Base-by-base conservation (phyloP, 2,888 invertebrate species). In the Lycocerus yunnanus region DNA sequence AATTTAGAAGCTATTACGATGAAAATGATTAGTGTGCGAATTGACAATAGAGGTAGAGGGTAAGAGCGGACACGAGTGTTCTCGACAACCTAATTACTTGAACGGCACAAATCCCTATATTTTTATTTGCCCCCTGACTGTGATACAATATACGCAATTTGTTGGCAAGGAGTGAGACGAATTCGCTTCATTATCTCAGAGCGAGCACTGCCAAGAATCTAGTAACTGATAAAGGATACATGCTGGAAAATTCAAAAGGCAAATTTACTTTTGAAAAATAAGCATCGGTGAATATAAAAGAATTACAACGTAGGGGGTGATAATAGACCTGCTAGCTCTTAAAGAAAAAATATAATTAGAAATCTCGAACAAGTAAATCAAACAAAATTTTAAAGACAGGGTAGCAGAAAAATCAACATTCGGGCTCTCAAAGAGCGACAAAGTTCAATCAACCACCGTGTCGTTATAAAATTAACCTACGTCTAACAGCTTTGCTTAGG, bases 31-130 rank as follows among this genome's bases (percentile, higher is more conserved):
- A 75, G 72, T 73, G 70, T 61, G 75, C 68, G 67, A 65, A 71
- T 66, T 69, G 72, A 76, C 77, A 74, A 73, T 77, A 68, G 70
- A 60, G 68, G 58, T 21, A 15, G 63, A 71, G 73, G 74, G 72
- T 74, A 20, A 15, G 61, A 71, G 61, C 72, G 73, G 72, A 74
- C 76, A 74, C 66, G 88, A 87, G 88, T 89, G 89, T 88, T 88
- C 85, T 84, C 87, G 89, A 89, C 89, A 89, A 88, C 87, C 88
- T 89, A 89, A 89, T 89, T 89, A 88, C 87, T 81, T 71, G 78
- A 67, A 76, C 76, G 61, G 77, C 72, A 69, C 71, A 71, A 61
- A 72, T 81, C 80, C 78, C 80, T 79, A 83, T 83, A 85, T 86
- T 86, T 86, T 86, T 86, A 85, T 85, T 84, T 84, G 84, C 84